Evolutionary conservation across 2,888 invertebrate genomes (phyloP), one percentile per base, ranked within the genome.

Genomic region (Andrena bucephala): DNA sequence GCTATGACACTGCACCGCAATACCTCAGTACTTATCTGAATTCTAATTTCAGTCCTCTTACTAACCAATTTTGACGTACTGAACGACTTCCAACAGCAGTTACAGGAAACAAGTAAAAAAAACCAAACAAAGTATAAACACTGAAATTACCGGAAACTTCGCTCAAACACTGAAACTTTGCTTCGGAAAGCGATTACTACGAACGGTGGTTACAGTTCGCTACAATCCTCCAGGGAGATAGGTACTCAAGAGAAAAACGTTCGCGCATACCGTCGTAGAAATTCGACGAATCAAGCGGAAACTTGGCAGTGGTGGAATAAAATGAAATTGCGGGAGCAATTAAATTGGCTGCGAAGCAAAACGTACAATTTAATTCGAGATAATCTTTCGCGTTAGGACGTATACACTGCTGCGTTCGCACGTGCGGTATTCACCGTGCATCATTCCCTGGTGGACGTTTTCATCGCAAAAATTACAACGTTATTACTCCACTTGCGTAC

Each of bases 381-480:
- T 76, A 72, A 71, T 76, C 72, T 76, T 48, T n/a, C n/a, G 36
- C 42, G 24, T n/a, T 6, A n/a, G 24, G 54, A 74, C 8, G 29
- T 16, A 42, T 42, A 42, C 42, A 42, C 60, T 33, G 52, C 33
- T 24, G 33, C 10, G 16, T 13, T 48, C 16, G 13, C 48, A 27
- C 8, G 10, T 57, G 13, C 8, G 10, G 16, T 27, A 62, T 75
- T 70, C 20, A 6, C 52, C 42, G 4, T 8, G 42, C 36, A 27
- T 62, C 48, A 76, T 62, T 70, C 20, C 7, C 59, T 0, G 59
- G 6, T 27, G 50, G 52, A 24, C 8, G 50, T 42, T 71, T 71
- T 54, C 62, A 50, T 52, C 7, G 20, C 2, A 66, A 74, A 74
- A 66, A 42, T 50, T 36, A 60, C 59, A 54, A 27, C n/a, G 48